phyloP scores from a whole-genome alignment of 2,113 vertebrate genomes.

The Petaurus breviceps region DNA sequence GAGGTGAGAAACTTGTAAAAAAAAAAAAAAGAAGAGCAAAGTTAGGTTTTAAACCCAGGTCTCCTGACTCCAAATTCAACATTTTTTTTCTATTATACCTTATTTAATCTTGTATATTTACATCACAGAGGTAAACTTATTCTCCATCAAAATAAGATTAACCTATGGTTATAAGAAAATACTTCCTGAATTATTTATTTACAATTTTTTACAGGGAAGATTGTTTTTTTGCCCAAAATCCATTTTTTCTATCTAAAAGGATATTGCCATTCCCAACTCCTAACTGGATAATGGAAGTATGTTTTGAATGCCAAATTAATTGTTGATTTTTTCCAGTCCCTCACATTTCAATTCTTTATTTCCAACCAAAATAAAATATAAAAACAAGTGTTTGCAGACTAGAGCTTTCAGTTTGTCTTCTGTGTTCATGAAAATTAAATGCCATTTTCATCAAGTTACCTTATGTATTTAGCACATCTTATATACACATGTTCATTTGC shows the following conservation, averaged over 20 bases:
- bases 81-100: too few species aligned
- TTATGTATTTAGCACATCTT: not conserved
- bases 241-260: not conserved
- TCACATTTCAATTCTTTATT: conserved; percentile 45
- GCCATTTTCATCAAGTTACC: conserved; percentile 57
- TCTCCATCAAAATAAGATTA: fast-evolving
- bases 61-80: not conserved
- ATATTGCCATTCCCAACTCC: fast-evolving
- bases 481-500: not conserved
- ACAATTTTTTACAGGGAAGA: not conserved
- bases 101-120: fast-evolving
- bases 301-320: conserved; percentile 9
- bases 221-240: not conserved
- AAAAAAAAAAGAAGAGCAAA: not conserved
- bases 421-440: conserved; percentile 72
- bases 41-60: not conserved
- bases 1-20: not conserved
- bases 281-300: not conserved
- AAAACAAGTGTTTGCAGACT: conserved; percentile 68
- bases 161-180: not conserved
- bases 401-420: conserved; percentile 66
- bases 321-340: not conserved
- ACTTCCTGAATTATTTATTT: conserved; percentile 11
- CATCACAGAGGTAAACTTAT: fast-evolving
- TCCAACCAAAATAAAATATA: conserved; percentile 45